Percentiles rank a stretch among this genome's conserved stretches.
Evolutionary conservation across 2,113 vertebrate species (phyloP).

Genomic region (Corythoichthys haematopterus): DNA sequence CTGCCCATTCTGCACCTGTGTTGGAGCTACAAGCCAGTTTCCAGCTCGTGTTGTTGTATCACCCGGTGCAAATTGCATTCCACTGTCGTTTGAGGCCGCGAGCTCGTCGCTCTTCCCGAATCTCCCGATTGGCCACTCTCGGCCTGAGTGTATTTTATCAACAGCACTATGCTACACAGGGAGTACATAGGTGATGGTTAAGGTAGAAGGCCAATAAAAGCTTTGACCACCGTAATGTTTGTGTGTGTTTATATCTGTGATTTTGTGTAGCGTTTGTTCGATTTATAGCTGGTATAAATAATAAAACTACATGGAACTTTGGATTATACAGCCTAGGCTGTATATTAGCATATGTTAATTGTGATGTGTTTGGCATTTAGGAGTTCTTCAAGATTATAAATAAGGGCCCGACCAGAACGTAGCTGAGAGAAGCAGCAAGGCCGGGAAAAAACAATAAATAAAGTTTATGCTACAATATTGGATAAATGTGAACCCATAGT

Average conservation of each 20-base stretch:
- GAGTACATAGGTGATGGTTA: not conserved
- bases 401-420: constrained; percentile 28
- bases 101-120: too few relatives aligned
- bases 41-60: too few relatives aligned
- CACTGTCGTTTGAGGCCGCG: too few relatives aligned
- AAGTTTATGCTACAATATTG: constrained; percentile 31
- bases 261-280: not conserved
- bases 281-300: not conserved
- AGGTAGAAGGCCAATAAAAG: too few relatives aligned
- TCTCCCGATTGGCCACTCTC: too few relatives aligned
- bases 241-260: not conserved
- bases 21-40: too few relatives aligned
- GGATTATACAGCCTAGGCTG: constrained; percentile 14
- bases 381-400: constrained; percentile 13
- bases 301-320: not conserved
- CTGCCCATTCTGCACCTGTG: too few relatives aligned
- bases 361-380: constrained; percentile 24
- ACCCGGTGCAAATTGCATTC: too few relatives aligned
- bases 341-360: constrained; percentile 8
- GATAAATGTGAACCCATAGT: constrained; percentile 27
- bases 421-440: constrained; percentile 17
- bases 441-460: constrained; percentile 8
- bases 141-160: not conserved
- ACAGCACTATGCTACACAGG: not conserved
- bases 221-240: too few relatives aligned